Conservation (phyloP, 1,140 invertebrate genomes). For the Mycetomoellerius zeteki region DNA sequence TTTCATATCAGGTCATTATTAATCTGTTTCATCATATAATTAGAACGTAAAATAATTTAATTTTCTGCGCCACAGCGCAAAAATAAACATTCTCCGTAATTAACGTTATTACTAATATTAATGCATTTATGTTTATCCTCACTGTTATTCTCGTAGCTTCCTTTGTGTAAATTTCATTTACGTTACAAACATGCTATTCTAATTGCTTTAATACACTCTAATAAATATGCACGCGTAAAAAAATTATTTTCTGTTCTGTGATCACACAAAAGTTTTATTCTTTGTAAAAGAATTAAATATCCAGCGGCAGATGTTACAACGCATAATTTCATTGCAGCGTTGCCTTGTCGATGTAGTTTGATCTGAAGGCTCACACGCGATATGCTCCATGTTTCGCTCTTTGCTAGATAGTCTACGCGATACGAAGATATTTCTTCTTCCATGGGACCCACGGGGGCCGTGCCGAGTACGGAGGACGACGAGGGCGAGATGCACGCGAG, state of each 20-base stretch:
- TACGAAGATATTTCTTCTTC: constrained; percentile 34
- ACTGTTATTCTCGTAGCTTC: not conserved
- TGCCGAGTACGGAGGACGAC: not conserved
- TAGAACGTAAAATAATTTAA: constrained; percentile 47
- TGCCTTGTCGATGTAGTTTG: constrained; percentile 15
- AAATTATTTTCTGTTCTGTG: not conserved
- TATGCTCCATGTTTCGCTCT: constrained; percentile 9
- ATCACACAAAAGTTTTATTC: not conserved
- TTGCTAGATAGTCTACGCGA: constrained; percentile 25
- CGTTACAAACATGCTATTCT: not conserved
- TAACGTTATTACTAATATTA: constrained; percentile 29
- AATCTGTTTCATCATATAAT: constrained; percentile 25
- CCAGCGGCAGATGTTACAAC: not conserved
- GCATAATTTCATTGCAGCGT: not conserved
- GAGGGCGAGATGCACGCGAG: constrained; percentile 48
- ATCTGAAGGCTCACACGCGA: constrained; percentile 29
- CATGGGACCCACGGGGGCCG: not conserved
- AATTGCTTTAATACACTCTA: constrained; percentile 36
- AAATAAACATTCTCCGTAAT: constrained; percentile 37
- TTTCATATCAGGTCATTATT: constrained; percentile 2
- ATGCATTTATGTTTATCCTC: constrained; percentile 15
- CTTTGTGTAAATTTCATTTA: constrained; percentile 2
- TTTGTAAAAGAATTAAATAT: constrained; percentile 5
- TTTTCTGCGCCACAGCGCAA: constrained; percentile 12
- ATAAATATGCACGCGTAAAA: not conserved